These are phyloP conservation scores for Pseudochirops cupreus DNA, from an alignment of 2,797 vertebrate species.

Conservation along the genomic window DNA sequence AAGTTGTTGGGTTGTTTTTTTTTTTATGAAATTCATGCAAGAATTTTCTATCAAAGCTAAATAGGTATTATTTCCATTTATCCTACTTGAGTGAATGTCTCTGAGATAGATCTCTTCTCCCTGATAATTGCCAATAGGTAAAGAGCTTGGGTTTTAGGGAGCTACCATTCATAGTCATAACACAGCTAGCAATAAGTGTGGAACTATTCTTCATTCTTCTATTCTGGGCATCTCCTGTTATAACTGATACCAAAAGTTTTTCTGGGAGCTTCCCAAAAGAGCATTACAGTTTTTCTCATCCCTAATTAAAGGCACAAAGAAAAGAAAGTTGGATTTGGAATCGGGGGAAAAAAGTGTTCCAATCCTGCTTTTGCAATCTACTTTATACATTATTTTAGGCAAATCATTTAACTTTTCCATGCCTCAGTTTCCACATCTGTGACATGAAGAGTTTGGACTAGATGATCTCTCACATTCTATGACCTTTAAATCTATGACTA, in stretches of 20 bases:
- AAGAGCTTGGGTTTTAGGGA: not conserved
- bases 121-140: not conserved
- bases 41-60: not conserved
- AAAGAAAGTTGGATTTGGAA: not conserved
- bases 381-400: not conserved
- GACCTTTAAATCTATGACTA: not conserved
- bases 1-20: not conserved
- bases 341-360: not conserved
- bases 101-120: not conserved
- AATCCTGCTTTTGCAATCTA: not conserved
- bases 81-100: not conserved
- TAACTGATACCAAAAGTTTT: not conserved
- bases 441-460: not conserved
- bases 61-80: not conserved
- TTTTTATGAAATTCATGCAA: not conserved
- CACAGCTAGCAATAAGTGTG: not conserved
- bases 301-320: not conserved
- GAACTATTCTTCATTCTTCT: not conserved
- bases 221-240: not conserved
- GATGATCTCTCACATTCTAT: not conserved
- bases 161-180: not conserved
- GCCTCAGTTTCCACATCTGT: not conserved
- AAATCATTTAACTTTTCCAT: not conserved
- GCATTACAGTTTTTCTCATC: not conserved
- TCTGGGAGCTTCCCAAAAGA: not conserved